A percentile compares a stretch with the other conserved stretches of the same genome.
These are phyloP conservation scores for Aradophagus sp. DNA, from an alignment of 1,140 invertebrate genomes.

Conservation along the genomic window DNA sequence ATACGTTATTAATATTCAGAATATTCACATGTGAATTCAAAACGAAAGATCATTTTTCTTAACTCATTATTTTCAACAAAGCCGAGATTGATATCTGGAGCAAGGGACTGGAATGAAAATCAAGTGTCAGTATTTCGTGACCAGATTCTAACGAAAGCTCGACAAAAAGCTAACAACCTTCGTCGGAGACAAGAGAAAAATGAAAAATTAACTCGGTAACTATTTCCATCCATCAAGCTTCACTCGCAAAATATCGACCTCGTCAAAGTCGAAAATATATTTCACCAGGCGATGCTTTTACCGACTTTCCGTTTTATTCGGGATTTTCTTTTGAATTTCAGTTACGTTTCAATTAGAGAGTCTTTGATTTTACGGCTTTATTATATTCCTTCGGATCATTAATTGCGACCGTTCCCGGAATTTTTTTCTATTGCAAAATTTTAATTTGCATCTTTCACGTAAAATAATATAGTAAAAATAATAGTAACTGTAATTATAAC, in stretches of 20 bases:
- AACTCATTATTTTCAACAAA: constrained; percentile 4
- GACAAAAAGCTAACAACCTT: constrained; percentile 32
- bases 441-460: too few relatives aligned
- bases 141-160: constrained; percentile 25
- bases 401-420: too few relatives aligned
- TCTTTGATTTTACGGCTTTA: too few relatives aligned
- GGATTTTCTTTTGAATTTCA: constrained; percentile 20
- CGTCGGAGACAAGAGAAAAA: constrained; percentile 34
- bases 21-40: too few relatives aligned
- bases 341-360: constrained; percentile 14
- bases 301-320: constrained; percentile 11
- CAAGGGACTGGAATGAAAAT: constrained; percentile 11
- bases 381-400: too few relatives aligned
- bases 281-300: constrained; percentile 16
- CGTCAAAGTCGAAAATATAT: constrained; percentile 34
- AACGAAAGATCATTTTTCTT: too few relatives aligned
- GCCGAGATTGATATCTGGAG: too few relatives aligned
- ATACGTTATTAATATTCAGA: too few relatives aligned
- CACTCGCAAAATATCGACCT: constrained; percentile 31
- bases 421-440: too few relatives aligned
- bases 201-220: constrained; percentile 45
- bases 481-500: too few relatives aligned
- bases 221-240: constrained; percentile 38
- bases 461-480: too few relatives aligned
- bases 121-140: constrained; percentile 24